Conservation (phyloP, 2,113 vertebrate species). For the Hyperopisus bebe region DNA sequence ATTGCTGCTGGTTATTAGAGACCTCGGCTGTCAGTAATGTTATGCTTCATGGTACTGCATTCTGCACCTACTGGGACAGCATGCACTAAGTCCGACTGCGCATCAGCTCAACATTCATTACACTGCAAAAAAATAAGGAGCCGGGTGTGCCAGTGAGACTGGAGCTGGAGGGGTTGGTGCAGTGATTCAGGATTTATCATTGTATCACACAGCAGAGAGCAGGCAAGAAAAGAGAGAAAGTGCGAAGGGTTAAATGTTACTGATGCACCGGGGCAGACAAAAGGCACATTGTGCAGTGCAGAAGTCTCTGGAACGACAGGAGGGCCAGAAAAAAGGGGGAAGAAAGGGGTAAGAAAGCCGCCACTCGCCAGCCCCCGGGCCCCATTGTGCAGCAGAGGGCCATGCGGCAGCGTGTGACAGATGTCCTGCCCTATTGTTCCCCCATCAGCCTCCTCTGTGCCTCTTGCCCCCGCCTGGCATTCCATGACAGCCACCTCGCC, state of each 20-base stretch:
- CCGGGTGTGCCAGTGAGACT: not conserved
- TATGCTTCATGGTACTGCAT: not conserved
- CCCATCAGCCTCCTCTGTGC: constrained; percentile 19
- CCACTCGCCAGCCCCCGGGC: constrained; percentile 15
- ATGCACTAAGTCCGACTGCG: not conserved
- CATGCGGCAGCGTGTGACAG: constrained; percentile 38
- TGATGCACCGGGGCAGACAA: constrained; percentile 16
- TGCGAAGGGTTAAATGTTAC: constrained; percentile 25
- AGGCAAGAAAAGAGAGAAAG: constrained; percentile 17
- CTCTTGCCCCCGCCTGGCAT: constrained; percentile 21
- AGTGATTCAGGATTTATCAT: not conserved
- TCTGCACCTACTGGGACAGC: not conserved
- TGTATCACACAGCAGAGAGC: not conserved
- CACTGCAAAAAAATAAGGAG: not conserved
- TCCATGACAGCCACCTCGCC: constrained; percentile 13
- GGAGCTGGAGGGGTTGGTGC: not conserved
- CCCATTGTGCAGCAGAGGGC: constrained; percentile 23
- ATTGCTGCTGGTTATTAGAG: not conserved
- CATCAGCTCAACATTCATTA: not conserved
- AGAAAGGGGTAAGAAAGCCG: constrained; percentile 23
- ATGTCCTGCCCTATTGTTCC: constrained; percentile 33
- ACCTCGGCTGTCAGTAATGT: not conserved
- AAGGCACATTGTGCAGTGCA: constrained; percentile 18
- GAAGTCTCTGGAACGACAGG: constrained; percentile 19
- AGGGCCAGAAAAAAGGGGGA: constrained; percentile 5